Conservation (phyloP, 2,797 vertebrate genomes). For the Lacerta agilis region DNA sequence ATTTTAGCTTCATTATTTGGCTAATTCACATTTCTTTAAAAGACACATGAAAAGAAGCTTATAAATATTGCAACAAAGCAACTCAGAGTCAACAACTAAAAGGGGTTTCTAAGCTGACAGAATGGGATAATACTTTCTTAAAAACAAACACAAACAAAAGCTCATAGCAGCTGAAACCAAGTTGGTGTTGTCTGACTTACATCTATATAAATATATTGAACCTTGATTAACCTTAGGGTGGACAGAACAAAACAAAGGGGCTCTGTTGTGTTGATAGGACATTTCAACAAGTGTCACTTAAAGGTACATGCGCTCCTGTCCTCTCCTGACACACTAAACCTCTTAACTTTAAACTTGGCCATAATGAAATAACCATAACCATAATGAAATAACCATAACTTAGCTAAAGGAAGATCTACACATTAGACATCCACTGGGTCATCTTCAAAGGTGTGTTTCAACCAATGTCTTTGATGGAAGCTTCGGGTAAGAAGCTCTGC, state of each 20-base stretch:
- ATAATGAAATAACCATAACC: background rate
- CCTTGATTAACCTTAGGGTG: background rate
- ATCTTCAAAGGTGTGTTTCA: background rate
- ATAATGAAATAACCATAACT: background rate
- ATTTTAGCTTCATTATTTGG: constrained; percentile 73
- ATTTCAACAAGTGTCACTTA: no score
- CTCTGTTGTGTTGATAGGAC: background rate
- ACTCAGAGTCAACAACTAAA: constrained; percentile 46
- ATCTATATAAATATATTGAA: constrained; percentile 29
- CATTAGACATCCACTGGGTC: background rate
- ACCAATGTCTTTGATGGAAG: background rate
- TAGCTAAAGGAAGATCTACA: background rate
- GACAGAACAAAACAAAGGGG: background rate
- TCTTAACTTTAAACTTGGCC: background rate
- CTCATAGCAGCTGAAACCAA: constrained; percentile 41
- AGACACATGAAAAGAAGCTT: constrained; percentile 60
- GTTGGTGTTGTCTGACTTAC: constrained; percentile 26
- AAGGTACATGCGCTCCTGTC: background rate
- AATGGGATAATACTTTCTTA: constrained; percentile 48
- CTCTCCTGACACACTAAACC: background rate
- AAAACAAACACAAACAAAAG: constrained; percentile 30
- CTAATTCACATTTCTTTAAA: constrained; percentile 71
- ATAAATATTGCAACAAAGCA: constrained; percentile 76
- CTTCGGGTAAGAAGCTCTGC: background rate
- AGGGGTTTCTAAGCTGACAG: constrained; percentile 52